Base-by-base conservation (phyloP, 2,888 invertebrate genomes). In the Heliconius ethilla region DNA sequence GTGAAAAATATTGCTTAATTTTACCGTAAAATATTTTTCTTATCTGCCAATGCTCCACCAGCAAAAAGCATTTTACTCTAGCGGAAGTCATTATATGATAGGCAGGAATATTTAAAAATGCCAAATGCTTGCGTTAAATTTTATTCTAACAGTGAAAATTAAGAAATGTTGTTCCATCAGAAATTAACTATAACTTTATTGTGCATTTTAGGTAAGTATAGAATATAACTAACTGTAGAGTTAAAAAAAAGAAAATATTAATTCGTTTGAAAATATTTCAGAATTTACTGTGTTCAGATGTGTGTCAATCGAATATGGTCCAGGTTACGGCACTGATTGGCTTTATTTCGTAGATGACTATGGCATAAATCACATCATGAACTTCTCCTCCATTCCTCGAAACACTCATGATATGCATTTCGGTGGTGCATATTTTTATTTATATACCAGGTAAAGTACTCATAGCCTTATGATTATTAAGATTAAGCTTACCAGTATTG, bases 311-410 rank as follows among this genome's bases (percentile, higher is more conserved):
- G 85, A 88, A 62, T 85, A 86, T 75, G 89, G 87, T 0, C 85
- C 88, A 0, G 88, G 85, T 6, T 94, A 93, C 79, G 95, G 94
- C 13, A 87, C 88, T 4, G 90, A 93, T 62, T 95, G 94, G 93
- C 85, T 95, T 75, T 85, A 92, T 78, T 93, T 92, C 81, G 84
- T 92, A 3, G 94, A 93, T 76, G 94, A 95, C 5, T 87, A 93
- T 78, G 94, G 91, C 10, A 87, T 86, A 27, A 89, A 87, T 0
- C 89, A 89, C 69, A 82, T 88, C 3, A 84, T 93, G 86, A 93
- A 94, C 84, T 92, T 92, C 81, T 90, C 94, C 1, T 82, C 84
- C 9, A 80, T 90, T 72, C 89, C 92, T 33, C 80, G 84, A n/a
- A 89, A 89, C 70, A 84, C 81, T 15, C 84, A 87, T 59, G 87